These are phyloP conservation scores for Drosophila teissieri DNA, from an alignment of 1,140 invertebrate genomes.

Conservation along the genomic window DNA sequence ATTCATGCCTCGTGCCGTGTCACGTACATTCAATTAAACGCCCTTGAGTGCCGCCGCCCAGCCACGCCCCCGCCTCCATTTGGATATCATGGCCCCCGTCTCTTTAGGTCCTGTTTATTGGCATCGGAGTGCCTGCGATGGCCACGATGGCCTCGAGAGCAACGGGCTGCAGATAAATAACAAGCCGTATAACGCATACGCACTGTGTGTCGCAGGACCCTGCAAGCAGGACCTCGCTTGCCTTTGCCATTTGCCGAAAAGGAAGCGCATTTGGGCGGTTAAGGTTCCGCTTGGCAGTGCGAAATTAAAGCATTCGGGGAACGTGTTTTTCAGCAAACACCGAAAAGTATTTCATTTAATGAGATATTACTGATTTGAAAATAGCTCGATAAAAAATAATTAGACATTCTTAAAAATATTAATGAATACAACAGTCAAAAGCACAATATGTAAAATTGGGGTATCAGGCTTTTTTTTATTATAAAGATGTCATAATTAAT, in stretches of 20 bases:
- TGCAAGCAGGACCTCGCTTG: slow-evolving; percentile 14
- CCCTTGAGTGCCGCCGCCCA: slow-evolving; percentile 66
- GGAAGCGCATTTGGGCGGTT: slow-evolving; percentile 48
- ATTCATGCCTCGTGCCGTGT: slow-evolving; percentile 40
- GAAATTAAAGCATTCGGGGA: too few relatives aligned
- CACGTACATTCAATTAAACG: slow-evolving; percentile 83
- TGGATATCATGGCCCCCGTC: neutral
- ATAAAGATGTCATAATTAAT: neutral
- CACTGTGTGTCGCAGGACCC: slow-evolving; percentile 55
- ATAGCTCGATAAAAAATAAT: too few relatives aligned
- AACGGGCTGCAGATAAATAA: slow-evolving; percentile 81
- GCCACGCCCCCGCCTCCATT: slow-evolving; percentile 31
- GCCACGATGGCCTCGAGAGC: slow-evolving; percentile 33
- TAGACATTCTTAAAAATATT: too few relatives aligned
- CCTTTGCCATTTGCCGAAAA: slow-evolving; percentile 54
- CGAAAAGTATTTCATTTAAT: too few relatives aligned
- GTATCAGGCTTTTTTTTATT: too few relatives aligned
- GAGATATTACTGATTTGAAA: too few relatives aligned
- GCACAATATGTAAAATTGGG: too few relatives aligned
- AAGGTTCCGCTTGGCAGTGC: neutral
- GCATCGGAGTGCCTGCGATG: slow-evolving; percentile 47
- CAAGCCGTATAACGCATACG: slow-evolving; percentile 80
- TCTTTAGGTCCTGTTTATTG: slow-evolving; percentile 62
- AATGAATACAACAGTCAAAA: neutral
- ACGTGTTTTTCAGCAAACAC: too few relatives aligned